phyloP scores from a whole-genome alignment of 2,888 invertebrate genomes.

The Leptopilina syphax region DNA sequence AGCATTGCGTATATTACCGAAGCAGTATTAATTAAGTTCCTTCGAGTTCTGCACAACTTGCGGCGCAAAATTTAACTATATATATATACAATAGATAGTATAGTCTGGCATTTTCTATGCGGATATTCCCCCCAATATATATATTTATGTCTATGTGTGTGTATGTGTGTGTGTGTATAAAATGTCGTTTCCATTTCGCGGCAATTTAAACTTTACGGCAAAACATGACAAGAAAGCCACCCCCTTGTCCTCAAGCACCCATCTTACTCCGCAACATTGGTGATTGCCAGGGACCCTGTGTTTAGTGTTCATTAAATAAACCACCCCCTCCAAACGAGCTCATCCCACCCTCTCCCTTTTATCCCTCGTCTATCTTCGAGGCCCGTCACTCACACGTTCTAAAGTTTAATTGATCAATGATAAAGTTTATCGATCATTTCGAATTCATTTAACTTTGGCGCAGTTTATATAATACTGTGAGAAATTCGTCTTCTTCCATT shows the following conservation, averaged over 20 bases:
- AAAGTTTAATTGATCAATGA: constrained; percentile 78
- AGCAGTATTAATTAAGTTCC: constrained; percentile 39
- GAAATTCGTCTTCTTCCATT: constrained; percentile 51
- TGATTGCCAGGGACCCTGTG: constrained; percentile 66
- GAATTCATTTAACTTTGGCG: constrained; percentile 76
- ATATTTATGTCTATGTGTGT: background rate
- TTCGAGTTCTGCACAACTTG: constrained; percentile 22
- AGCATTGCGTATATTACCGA: constrained; percentile 38
- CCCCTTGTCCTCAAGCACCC: constrained; percentile 43
- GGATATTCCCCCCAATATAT: background rate
- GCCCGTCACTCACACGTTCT: constrained; percentile 75
- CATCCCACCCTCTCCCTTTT: constrained; percentile 52
- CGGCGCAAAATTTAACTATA: constrained; percentile 11
- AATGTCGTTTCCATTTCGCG: constrained; percentile 50
- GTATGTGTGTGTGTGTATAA: background rate
- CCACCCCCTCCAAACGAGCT: constrained; percentile 62
- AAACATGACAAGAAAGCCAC: constrained; percentile 61
- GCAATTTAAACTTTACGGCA: constrained; percentile 63
- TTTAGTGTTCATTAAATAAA: constrained; percentile 76
- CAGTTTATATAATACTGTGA: constrained; percentile 64
- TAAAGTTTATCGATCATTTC: constrained; percentile 77
- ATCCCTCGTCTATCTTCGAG: constrained; percentile 58
- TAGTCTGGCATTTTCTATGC: background rate
- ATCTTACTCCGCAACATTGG: constrained; percentile 54
- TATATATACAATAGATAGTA: background rate